Evolutionary conservation across 2,888 invertebrate genomes (phyloP), one percentile per base, ranked within the genome.

Genomic region (Hartigia nigra): DNA sequence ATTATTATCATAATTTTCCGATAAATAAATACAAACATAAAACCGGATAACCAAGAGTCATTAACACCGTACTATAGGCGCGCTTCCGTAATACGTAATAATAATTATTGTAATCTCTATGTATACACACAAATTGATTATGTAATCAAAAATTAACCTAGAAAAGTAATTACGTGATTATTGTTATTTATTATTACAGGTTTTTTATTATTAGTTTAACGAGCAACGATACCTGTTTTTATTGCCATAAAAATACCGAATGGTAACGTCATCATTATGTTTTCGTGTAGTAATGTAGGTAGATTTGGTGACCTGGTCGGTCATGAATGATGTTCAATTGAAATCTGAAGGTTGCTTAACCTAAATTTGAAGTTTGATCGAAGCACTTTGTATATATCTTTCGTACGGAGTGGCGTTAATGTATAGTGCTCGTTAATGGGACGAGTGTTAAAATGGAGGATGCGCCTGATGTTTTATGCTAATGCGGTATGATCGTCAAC

Each of bases 391-490:
- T 23, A 55, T 55, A 55, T 55, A 55, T 55, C 55, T 55, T 55
- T 55, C 55, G 9, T 23, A 55, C 5, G 55, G 55, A 55, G 78
- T 75, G 76, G 75, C 80, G 81, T 84, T 85, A 86, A 85, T 83
- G 80, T 55, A 55, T 55, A 23, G 55, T 55, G 55, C 55, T 23
- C 72, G 72, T 34, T 72, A 72, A 72, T 72, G 31, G 72, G 32
- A 77, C 77, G 80, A 77, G 79, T 79, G 79, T 83, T 80, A 77
- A 83, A 86, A 84, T 84, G 82, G 81, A 81, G 84, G 84, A 84
- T 86, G 82, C 83, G 84, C 81, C 81, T 79, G 86, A 86, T 88
- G 89, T 88, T 88, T 89, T 88, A 89, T 89, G 89, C 86, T 88
- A 89, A 89, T 55, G 55, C 9, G 55, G 87, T 87, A 85, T 76